phyloP scores from a whole-genome alignment of 2,797 vertebrate genomes.

The Bradypodion ventrale region DNA sequence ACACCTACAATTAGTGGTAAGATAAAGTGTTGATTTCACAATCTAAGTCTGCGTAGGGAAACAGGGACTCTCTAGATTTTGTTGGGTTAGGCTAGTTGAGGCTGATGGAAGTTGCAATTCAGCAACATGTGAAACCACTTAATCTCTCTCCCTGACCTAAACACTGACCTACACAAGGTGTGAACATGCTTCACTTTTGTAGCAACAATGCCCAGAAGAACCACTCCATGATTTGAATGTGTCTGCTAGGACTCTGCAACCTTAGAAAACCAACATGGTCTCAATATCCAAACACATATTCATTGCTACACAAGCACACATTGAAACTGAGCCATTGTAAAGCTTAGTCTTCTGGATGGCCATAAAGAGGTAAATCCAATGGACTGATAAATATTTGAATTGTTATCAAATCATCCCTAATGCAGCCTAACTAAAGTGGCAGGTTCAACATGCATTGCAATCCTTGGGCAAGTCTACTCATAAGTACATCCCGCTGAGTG shows the following conservation, averaged over 20 bases:
- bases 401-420: neutral
- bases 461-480: neutral
- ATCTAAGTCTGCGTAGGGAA: neutral
- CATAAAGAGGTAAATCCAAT: no score
- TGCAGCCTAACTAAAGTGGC: neutral
- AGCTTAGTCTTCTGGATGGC: neutral
- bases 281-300: neutral
- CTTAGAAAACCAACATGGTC: neutral
- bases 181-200: neutral
- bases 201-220: neutral
- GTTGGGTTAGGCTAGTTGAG: neutral
- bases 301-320: conserved; percentile 4
- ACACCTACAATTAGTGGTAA: no score
- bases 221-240: conserved; percentile 13
- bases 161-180: neutral
- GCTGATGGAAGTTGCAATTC: neutral
- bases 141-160: neutral
- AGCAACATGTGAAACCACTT: neutral
- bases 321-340: no score
- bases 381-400: neutral
- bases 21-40: neutral
- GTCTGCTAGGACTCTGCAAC: neutral
- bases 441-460: neutral
- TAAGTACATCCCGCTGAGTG: neutral
- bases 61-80: neutral